phyloP scores from a whole-genome alignment of 2,113 vertebrate genomes.

The Apteryx owenii region DNA sequence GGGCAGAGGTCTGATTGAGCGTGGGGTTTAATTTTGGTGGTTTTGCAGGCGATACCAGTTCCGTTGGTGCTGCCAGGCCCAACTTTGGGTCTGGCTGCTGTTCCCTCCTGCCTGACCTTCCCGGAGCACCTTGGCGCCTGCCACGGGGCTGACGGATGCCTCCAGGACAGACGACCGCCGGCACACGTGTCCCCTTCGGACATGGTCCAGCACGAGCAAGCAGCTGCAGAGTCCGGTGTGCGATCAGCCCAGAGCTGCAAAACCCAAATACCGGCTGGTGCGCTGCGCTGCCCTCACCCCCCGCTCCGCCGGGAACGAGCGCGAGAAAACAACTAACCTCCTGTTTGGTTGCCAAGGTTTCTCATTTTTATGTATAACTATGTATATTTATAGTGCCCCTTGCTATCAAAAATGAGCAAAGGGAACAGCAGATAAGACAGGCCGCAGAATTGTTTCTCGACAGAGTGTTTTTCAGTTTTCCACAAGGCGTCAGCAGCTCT shows the following conservation, averaged over 20 bases:
- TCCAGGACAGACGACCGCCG: rapidly evolving
- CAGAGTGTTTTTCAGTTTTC: neutral
- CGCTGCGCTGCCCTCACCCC: neutral
- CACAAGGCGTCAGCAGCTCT: constrained; percentile 16
- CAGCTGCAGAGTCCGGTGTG: rapidly evolving
- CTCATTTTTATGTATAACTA: constrained; percentile 55
- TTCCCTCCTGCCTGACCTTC: neutral
- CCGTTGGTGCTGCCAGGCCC: too few species aligned
- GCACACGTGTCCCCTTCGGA: neutral
- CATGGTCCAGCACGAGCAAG: neutral
- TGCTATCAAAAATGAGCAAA: constrained; percentile 33
- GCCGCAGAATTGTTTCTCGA: constrained; percentile 36
- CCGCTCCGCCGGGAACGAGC: neutral
- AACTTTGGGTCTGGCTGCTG: too few species aligned
- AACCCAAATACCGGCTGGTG: neutral
- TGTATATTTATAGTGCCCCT: constrained; percentile 66
- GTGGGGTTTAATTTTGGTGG: neutral
- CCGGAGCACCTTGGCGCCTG: neutral
- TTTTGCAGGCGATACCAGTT: too few species aligned
- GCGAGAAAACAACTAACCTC: neutral
- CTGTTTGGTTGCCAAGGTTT: constrained; percentile 59
- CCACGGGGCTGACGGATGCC: neutral
- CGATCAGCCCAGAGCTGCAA: rapidly evolving
- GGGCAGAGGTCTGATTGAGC: neutral
- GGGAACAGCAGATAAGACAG: constrained; percentile 26